These are phyloP conservation scores for Pempheris klunzingeri DNA, from an alignment of 2,797 vertebrate species.

Conservation along the genomic window DNA sequence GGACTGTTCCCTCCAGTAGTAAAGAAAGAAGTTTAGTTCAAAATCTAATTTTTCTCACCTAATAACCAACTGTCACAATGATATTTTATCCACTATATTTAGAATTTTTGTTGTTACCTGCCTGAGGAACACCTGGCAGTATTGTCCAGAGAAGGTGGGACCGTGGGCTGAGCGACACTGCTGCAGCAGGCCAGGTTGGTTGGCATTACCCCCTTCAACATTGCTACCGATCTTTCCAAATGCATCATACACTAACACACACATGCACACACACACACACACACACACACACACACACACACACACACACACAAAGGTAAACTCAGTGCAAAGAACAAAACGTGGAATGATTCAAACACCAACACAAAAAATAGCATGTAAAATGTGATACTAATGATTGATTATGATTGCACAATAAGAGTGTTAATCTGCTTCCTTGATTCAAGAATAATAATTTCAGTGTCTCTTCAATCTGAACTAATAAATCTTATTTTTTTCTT, in stretches of 20 bases:
- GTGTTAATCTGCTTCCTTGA: not conserved
- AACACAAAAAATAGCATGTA: not conserved
- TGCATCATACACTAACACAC: conserved; percentile 90
- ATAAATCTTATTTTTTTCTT: not conserved
- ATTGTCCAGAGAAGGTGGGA: conserved; percentile 85
- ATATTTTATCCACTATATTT: not conserved
- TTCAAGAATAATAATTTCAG: not conserved
- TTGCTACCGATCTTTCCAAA: conserved; percentile 89
- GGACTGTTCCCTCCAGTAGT: conserved; percentile 68
- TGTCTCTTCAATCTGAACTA: not conserved
- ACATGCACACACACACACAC: conserved; percentile 21
- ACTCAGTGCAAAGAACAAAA: not conserved
- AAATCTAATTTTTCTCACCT: not conserved
- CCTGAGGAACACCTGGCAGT: conserved; percentile 88
- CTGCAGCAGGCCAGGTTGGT: conserved; percentile 85
- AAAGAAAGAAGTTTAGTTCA: conserved; percentile 3
- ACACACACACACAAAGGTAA: no score
- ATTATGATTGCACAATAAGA: not conserved
- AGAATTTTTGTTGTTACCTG: conserved; percentile 80
- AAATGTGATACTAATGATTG: not conserved
- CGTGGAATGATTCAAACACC: not conserved
- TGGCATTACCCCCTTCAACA: conserved; percentile 85
- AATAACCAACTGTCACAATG: not conserved
- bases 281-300: not conserved
- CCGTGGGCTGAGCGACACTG: conserved; percentile 83